phyloP scores from a whole-genome alignment of 1,140 invertebrate species.

The Drosophila nigromelanica region DNA sequence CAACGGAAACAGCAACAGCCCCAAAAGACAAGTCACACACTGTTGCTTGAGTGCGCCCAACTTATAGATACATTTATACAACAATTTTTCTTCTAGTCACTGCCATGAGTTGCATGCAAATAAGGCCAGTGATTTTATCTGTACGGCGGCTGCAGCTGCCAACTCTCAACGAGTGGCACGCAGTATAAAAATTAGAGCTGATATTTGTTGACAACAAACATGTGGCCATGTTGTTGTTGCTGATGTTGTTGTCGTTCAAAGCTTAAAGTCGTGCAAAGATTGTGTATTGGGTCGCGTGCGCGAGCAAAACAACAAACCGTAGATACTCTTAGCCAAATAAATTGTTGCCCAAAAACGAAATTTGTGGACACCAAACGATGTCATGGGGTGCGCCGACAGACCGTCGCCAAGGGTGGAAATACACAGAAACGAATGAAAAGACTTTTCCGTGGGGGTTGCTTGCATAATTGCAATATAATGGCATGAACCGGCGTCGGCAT shows the following conservation, averaged over 20 bases:
- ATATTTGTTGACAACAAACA: slow-evolving; percentile 78
- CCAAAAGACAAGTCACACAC: slow-evolving; percentile 18
- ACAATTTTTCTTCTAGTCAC: slow-evolving; percentile 47
- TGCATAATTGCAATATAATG: slow-evolving; percentile 76
- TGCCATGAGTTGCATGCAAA: slow-evolving; percentile 47
- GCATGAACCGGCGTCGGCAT: slow-evolving; percentile 14
- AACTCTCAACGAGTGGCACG: slow-evolving; percentile 47
- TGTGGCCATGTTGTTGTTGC: slow-evolving; percentile 34
- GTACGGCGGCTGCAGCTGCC: slow-evolving; percentile 54
- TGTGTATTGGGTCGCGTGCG: slow-evolving; percentile 49
- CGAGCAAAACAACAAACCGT: slow-evolving; percentile 39
- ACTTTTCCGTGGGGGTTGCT: slow-evolving; percentile 49
- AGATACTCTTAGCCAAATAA: slow-evolving; percentile 42
- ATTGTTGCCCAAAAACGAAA: slow-evolving; percentile 58
- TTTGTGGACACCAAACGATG: slow-evolving; percentile 44
- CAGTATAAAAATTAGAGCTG: slow-evolving; percentile 64
- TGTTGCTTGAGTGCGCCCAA: slow-evolving; percentile 30
- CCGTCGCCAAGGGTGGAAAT: slow-evolving; percentile 56
- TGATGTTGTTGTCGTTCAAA: slow-evolving; percentile 13
- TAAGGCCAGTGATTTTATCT: slow-evolving; percentile 54
- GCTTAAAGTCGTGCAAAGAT: slow-evolving; percentile 34
- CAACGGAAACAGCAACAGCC: slow-evolving; percentile 6
- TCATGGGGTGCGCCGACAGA: slow-evolving; percentile 60
- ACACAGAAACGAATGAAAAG: slow-evolving; percentile 12
- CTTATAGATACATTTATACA: slow-evolving; percentile 68